A percentile compares a stretch with the other conserved stretches of the same genome.
Evolutionary conservation across 2,113 vertebrate genomes (phyloP).

Genomic region (Calypte anna): DNA sequence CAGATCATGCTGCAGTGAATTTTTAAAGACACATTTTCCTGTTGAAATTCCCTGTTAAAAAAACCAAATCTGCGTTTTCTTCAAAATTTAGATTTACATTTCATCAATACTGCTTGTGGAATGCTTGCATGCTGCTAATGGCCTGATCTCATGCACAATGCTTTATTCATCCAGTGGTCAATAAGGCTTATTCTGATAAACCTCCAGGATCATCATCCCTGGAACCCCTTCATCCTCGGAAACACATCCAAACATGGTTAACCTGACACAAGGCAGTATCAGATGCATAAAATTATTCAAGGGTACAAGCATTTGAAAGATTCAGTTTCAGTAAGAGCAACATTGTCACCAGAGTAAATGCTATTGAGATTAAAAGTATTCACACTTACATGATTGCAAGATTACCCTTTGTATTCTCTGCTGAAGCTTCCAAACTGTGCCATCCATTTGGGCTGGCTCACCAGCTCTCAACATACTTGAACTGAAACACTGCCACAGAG

Average conservation of each 20-base stretch:
- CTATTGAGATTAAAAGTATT: background rate
- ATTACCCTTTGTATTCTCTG: background rate
- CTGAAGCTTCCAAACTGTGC: background rate
- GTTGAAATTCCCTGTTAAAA: background rate
- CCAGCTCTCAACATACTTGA: background rate
- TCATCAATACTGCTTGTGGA: background rate
- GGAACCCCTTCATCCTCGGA: background rate
- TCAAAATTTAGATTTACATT: slow-evolving; percentile 1
- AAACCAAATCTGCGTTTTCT: slow-evolving; percentile 4
- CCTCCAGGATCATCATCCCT: background rate
- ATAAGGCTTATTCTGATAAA: background rate
- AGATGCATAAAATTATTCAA: slow-evolving; percentile 1
- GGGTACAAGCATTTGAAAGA: background rate
- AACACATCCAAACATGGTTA: background rate
- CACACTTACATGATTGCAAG: background rate
- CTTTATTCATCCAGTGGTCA: background rate
- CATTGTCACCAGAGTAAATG: background rate
- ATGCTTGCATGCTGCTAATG: background rate
- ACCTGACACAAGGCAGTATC: background rate
- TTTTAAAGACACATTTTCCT: slow-evolving; percentile 33
- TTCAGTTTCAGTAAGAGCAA: background rate
- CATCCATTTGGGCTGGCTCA: background rate
- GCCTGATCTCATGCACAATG: background rate
- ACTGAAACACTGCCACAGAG: background rate
- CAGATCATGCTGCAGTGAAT: slow-evolving; percentile 20